Evolutionary conservation across 2,113 vertebrate species (phyloP).

Genomic region (Euleptes europaea): DNA sequence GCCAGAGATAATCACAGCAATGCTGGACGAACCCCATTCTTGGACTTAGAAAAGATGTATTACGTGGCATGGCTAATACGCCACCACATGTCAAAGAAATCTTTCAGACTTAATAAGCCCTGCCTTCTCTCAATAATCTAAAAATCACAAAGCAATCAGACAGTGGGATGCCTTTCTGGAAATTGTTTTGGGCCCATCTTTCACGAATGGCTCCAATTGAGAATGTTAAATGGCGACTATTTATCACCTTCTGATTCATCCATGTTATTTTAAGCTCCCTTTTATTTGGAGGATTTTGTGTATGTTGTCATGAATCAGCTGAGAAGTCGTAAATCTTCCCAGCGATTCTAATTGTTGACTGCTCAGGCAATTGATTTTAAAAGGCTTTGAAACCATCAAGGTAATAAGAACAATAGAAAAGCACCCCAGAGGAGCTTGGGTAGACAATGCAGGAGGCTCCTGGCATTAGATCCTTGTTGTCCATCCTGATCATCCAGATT

Average conservation of each 20-base stretch:
- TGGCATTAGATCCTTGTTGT: not conserved
- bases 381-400: slow-evolving; percentile 1
- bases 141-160: slow-evolving; percentile 38
- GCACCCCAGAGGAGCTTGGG: not conserved
- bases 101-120: slow-evolving; percentile 15
- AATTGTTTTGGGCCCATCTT: slow-evolving; percentile 12
- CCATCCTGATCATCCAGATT: slow-evolving; percentile 1
- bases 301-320: not conserved
- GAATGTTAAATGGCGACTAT: slow-evolving; percentile 27
- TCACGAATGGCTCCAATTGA: slow-evolving; percentile 5
- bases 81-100: not conserved
- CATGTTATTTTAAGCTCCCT: not conserved
- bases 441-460: not conserved
- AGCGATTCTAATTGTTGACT: not conserved
- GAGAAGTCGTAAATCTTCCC: slow-evolving; percentile 32
- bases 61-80: slow-evolving; percentile 15
- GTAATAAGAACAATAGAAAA: slow-evolving; percentile 1
- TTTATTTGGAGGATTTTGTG: slow-evolving; percentile 19
- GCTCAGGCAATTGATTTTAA: not conserved
- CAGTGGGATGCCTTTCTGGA: not conserved
- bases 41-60: slow-evolving; percentile 16
- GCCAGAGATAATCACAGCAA: slow-evolving; percentile 1
- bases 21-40: not conserved
- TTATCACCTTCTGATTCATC: not conserved
- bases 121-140: slow-evolving; percentile 20